Conservation (phyloP, 2,888 invertebrate species). For the Seira sanloemensis region DNA sequence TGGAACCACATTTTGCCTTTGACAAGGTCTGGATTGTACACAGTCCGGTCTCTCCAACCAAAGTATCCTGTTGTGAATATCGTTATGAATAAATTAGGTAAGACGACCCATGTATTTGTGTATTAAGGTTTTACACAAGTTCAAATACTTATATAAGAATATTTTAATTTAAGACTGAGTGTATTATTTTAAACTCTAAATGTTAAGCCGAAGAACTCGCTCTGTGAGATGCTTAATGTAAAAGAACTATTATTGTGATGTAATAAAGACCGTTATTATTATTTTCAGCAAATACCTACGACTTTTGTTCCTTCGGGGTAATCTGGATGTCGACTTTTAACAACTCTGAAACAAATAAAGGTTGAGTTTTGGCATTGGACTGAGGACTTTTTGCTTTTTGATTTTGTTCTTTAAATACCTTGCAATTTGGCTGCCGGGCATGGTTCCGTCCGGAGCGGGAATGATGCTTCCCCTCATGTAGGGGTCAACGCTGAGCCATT, state of each 20-base stretch:
- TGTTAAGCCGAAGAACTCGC: too few species aligned
- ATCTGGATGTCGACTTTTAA: slow-evolving; percentile 81
- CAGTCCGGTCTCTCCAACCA: slow-evolving; percentile 83
- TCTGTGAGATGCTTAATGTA: too few species aligned
- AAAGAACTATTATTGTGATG: too few species aligned
- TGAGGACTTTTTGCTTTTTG: neutral
- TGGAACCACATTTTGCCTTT: neutral
- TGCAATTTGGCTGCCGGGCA: slow-evolving; percentile 47
- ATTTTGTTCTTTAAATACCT: slow-evolving; percentile 6
- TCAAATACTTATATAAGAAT: too few species aligned
- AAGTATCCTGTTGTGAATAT: too few species aligned
- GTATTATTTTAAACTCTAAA: too few species aligned
- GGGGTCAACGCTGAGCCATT: slow-evolving; percentile 41
- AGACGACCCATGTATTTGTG: too few species aligned
- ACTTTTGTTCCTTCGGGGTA: slow-evolving; percentile 82
- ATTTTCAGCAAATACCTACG: too few species aligned
- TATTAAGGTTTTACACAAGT: too few species aligned
- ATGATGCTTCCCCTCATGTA: slow-evolving; percentile 38
- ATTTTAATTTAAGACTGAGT: too few species aligned
- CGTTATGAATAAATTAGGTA: too few species aligned
- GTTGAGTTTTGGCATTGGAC: neutral
- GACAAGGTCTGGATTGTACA: slow-evolving; percentile 76
- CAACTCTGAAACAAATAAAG: slow-evolving; percentile 78
- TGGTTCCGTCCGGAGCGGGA: slow-evolving; percentile 22
- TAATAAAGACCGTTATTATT: too few species aligned